A percentile compares a stretch with the other conserved stretches of the same genome.
Conservation (phyloP, 2,888 invertebrate genomes). For the Hirtodrosophila confusa region DNA sequence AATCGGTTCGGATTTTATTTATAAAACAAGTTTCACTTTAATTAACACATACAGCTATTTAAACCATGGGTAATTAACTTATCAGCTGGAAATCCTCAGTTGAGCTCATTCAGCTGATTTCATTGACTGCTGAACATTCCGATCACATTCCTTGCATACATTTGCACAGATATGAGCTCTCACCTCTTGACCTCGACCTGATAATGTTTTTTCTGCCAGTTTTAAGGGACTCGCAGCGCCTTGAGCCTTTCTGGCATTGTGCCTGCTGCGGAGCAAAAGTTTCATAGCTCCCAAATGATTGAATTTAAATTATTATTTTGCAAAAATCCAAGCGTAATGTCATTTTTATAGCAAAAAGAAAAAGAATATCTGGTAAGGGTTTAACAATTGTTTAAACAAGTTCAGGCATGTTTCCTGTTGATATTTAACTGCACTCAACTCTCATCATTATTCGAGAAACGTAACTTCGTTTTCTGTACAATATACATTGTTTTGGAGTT, state of each 20-base stretch:
- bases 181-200: background rate
- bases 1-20: background rate
- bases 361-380: background rate
- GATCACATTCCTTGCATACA: background rate
- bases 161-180: no score
- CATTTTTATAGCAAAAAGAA: constrained; percentile 18
- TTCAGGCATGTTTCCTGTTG: constrained; percentile 29
- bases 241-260: constrained; percentile 6
- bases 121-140: background rate
- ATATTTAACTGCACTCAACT: constrained; percentile 13
- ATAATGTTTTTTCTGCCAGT: background rate
- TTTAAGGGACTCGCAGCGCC: background rate
- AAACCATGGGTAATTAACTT: background rate
- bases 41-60: background rate
- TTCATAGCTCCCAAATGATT: constrained; percentile 24
- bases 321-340: background rate
- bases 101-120: background rate
- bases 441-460: constrained; percentile 8
- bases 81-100: background rate
- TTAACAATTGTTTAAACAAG: constrained; percentile 36
- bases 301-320: background rate
- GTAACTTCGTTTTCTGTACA: background rate
- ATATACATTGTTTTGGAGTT: constrained; percentile 3
- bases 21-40: constrained; percentile 14
- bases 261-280: constrained; percentile 21